Conservation (phyloP, 2,797 vertebrate genomes). For the Borostomias antarcticus region DNA sequence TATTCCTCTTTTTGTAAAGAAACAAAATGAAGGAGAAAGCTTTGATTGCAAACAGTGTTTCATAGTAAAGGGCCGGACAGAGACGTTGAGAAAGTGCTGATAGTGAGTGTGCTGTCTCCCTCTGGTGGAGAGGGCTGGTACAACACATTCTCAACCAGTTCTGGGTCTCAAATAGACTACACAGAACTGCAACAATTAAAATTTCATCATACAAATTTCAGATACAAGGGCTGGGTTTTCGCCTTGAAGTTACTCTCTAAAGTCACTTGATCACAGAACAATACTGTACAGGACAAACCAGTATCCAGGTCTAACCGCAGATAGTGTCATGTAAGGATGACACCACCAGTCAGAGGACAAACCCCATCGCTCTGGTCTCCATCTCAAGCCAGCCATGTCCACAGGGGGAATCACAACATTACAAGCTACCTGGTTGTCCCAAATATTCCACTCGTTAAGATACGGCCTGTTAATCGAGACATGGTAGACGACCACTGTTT, state of each 20-base stretch:
- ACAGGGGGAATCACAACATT: background rate
- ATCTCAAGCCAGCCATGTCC: background rate
- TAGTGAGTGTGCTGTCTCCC: slow-evolving; percentile 42
- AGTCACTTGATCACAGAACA: slow-evolving; percentile 6
- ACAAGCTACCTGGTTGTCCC: background rate
- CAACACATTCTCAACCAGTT: slow-evolving; percentile 14
- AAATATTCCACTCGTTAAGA: background rate
- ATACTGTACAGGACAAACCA: slow-evolving; percentile 1
- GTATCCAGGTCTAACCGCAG: background rate
- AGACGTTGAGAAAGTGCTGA: slow-evolving; percentile 77
- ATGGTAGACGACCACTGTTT: slow-evolving; percentile 47
- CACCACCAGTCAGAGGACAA: background rate
- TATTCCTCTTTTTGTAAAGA: slow-evolving; percentile 76
- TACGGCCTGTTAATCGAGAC: background rate
- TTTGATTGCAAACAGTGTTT: slow-evolving; percentile 83
- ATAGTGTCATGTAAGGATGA: no score
- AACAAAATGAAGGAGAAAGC: slow-evolving; percentile 75
- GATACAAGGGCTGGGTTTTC: slow-evolving; percentile 1
- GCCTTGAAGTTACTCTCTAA: background rate
- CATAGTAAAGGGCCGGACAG: slow-evolving; percentile 71
- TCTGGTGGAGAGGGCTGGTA: slow-evolving; percentile 33
- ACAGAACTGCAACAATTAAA: background rate
- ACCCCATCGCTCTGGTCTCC: background rate
- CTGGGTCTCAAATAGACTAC: background rate
- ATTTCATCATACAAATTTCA: slow-evolving; percentile 1